These are phyloP conservation scores for Dolichallabes microphthalmus DNA, from an alignment of 2,113 vertebrate species.

Conservation along the genomic window DNA sequence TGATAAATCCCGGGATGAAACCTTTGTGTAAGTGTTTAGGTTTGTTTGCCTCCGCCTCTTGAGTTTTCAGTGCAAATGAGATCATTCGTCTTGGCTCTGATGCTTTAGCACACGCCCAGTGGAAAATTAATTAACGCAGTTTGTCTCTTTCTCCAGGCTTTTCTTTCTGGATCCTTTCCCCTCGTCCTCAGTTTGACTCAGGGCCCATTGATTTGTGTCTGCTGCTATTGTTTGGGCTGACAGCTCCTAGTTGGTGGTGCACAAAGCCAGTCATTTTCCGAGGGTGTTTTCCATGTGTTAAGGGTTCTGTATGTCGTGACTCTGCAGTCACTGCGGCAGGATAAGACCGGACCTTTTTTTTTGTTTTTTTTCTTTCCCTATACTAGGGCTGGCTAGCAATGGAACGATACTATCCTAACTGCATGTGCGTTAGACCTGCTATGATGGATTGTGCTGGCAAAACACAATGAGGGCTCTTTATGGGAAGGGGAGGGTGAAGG, in stretches of 20 bases:
- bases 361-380: no score
- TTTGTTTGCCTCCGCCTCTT: constrained; percentile 59
- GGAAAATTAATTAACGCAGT: constrained; percentile 69
- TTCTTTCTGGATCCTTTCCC: constrained; percentile 42
- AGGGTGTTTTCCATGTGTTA: constrained; percentile 35
- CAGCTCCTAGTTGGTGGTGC: constrained; percentile 35
- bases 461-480: constrained; percentile 46
- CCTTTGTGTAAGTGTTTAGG: constrained; percentile 52
- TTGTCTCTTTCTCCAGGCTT: constrained; percentile 67
- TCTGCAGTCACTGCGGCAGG: constrained; percentile 34
- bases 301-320: constrained; percentile 28
- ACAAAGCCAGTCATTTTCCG: constrained; percentile 45
- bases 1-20: constrained; percentile 56
- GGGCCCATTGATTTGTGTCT: constrained; percentile 50
- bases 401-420: constrained; percentile 30
- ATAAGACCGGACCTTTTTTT: neutral
- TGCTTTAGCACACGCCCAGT: constrained; percentile 61
- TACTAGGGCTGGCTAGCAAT: constrained; percentile 1
- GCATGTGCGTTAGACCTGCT: constrained; percentile 35
- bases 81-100: constrained; percentile 71
- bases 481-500: constrained; percentile 16
- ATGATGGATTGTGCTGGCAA: constrained; percentile 43
- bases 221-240: constrained; percentile 47
- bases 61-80: constrained; percentile 72
- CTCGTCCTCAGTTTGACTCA: constrained; percentile 39